Evolutionary conservation across 1,140 invertebrate genomes (phyloP), one percentile per base, ranked within the genome.

Genomic region (Pseudomyrmex flavicornis): DNA sequence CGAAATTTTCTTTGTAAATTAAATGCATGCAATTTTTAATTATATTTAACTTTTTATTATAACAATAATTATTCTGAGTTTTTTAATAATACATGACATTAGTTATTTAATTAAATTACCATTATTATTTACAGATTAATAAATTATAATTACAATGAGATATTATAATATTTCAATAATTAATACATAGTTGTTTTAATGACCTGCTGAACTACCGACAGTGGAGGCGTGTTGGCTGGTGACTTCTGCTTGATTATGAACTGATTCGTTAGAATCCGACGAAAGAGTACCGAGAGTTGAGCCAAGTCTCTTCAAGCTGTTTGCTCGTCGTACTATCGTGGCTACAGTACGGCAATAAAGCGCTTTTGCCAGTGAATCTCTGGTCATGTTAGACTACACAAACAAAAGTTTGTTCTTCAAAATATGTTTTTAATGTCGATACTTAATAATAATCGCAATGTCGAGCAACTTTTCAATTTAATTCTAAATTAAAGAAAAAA

Each of bases 311-410:
- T 98, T 98, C 12, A 99, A 94, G 90, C 97, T 99, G 92, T 99
- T 99, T 20, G 98, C 98, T 89, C 98, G 95, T 44, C 98, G 95
- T 7, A 99, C 98, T 88, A 99, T 99, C 5, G 98, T 98, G 5
- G 98, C 98, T n/a, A 99, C 98, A 1, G 98, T 99, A 68, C 98
- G 96, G 91, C 98, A 98, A 92, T 99, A 99, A 12, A 99, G 94
- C 10, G 98, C 98, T 95, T 99, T 99, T 1, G 98, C 98, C 59
- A 99, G 94, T 63, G 97, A 97, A 94, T 99, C 98, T 87, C 98
- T 95, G 10, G 97, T 98, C 95, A 97, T 96, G 88, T 98, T 97
- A 10, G 97, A 97, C 96, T 97, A 92, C 61, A 46, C 56, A 84
- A 77, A 52, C 87, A 88, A 74, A 88, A 35, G 35, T 35, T 35